These are phyloP conservation scores for Pithys albifrons DNA, from an alignment of 2,113 vertebrate species.

Conservation along the genomic window DNA sequence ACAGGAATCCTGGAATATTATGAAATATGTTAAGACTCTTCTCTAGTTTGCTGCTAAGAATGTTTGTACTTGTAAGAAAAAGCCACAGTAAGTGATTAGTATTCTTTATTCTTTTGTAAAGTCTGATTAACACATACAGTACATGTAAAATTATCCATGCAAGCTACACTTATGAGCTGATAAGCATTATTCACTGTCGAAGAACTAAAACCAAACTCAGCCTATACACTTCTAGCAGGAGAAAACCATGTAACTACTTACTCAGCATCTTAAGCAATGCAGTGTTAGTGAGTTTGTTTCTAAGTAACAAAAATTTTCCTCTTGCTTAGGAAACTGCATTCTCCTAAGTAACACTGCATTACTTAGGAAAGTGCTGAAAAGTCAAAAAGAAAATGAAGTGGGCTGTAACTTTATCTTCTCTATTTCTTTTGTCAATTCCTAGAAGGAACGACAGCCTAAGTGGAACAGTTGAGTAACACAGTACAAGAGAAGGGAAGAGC, in stretches of 20 bases:
- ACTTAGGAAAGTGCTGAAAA: background rate
- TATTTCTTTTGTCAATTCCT: background rate
- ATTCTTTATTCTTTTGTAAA: background rate
- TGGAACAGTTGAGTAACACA: fast-evolving
- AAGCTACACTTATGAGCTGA: background rate
- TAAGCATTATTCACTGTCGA: background rate
- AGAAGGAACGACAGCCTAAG: background rate
- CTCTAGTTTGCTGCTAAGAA: background rate
- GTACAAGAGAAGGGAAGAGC: background rate
- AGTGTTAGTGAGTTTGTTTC: background rate
- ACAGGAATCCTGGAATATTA: background rate
- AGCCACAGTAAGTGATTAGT: background rate
- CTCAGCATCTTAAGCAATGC: background rate
- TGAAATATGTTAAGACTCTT: background rate
- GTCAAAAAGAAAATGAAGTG: background rate
- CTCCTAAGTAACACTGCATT: background rate
- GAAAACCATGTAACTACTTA: background rate
- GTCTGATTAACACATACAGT: background rate
- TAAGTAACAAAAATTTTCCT: background rate
- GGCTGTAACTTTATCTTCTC: background rate
- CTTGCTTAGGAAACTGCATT: background rate
- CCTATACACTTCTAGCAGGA: background rate
- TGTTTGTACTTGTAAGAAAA: background rate
- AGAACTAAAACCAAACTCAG: background rate
- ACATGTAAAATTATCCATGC: background rate